Percentiles rank a stretch among this genome's conserved stretches.
Evolutionary conservation across 2,797 vertebrate genomes (phyloP).

Genomic region (Limosa lapponica): DNA sequence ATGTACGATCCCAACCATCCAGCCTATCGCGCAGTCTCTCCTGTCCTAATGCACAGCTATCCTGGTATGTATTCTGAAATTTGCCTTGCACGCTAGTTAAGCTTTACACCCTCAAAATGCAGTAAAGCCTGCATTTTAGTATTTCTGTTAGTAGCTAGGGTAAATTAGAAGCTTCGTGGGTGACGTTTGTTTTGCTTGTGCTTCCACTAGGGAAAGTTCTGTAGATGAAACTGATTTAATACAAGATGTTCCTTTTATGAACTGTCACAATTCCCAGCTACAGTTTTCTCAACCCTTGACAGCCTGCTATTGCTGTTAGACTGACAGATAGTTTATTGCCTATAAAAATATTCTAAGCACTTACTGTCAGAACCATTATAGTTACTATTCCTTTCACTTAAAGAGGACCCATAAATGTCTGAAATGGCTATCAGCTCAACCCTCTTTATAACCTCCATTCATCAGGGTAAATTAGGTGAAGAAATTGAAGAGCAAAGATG

Average conservation of each 20-base stretch:
- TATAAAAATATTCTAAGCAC: constrained; percentile 77
- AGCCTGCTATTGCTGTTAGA: constrained; percentile 64
- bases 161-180: constrained; percentile 23
- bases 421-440: constrained; percentile 70
- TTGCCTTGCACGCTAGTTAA: background rate
- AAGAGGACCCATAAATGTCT: constrained; percentile 68
- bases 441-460: constrained; percentile 71
- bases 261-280: constrained; percentile 61
- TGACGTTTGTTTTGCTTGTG: constrained; percentile 46
- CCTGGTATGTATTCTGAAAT: constrained; percentile 88
- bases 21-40: constrained; percentile 93
- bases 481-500: constrained; percentile 38
- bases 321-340: constrained; percentile 75
- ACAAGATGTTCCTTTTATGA: constrained; percentile 64
- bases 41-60: constrained; percentile 94
- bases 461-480: constrained; percentile 71
- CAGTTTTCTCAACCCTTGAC: constrained; percentile 53
- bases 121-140: constrained; percentile 8
- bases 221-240: constrained; percentile 60
- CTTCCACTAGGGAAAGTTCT: constrained; percentile 36
- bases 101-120: background rate
- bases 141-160: background rate
- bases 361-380: constrained; percentile 76
- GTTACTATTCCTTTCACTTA: constrained; percentile 77
- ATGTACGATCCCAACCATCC: constrained; percentile 92